Evolutionary conservation across 1,140 invertebrate genomes (phyloP).

Genomic region (Antheraea mylitta): DNA sequence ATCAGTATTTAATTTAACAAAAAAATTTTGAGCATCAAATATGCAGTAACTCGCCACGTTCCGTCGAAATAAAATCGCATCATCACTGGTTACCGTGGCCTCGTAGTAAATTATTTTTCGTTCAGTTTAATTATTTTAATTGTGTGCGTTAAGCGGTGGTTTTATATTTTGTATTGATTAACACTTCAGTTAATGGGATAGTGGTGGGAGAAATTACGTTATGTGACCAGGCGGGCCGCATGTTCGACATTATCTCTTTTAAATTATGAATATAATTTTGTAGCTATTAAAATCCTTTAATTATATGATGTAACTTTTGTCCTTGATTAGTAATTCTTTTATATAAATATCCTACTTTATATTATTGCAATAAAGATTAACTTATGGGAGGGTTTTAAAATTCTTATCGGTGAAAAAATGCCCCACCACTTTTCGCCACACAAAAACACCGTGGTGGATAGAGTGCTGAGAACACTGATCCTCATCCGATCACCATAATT

Average conservation of each 20-base stretch:
- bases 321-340: too few species aligned
- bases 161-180: slow-evolving; percentile 53
- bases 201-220: slow-evolving; percentile 30
- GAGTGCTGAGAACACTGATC: too few species aligned
- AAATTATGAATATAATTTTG: slow-evolving; percentile 1
- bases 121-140: slow-evolving; percentile 47
- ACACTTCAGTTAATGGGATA: slow-evolving; percentile 60
- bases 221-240: slow-evolving; percentile 16
- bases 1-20: too few species aligned
- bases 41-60: neutral
- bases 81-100: slow-evolving; percentile 1
- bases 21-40: too few species aligned
- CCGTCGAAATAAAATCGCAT: neutral
- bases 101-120: slow-evolving; percentile 39
- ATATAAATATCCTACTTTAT: too few species aligned
- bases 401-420: too few species aligned
- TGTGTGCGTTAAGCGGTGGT: slow-evolving; percentile 39
- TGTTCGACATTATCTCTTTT: slow-evolving; percentile 2
- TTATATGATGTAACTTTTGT: neutral
- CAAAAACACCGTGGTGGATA: too few species aligned
- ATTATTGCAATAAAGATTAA: too few species aligned
- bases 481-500: too few species aligned
- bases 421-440: too few species aligned
- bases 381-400: too few species aligned
- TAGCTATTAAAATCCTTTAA: neutral